Percentiles rank a stretch among this genome's conserved stretches.
Conservation (phyloP, 2,888 invertebrate species). For the Sisyra nigra region DNA sequence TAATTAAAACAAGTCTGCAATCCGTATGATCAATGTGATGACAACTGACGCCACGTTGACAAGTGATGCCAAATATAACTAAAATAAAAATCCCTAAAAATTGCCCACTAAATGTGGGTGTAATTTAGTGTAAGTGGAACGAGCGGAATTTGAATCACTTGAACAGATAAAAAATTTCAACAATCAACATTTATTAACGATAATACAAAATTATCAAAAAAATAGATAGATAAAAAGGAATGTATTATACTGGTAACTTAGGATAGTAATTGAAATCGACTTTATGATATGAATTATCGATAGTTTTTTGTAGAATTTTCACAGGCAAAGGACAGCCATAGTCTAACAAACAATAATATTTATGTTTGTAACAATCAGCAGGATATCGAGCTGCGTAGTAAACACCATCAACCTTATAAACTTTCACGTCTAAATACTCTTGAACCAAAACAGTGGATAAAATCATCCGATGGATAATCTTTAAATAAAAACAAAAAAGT, state of each 20-base stretch:
- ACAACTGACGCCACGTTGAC: constrained; percentile 9
- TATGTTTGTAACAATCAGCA: constrained; percentile 30
- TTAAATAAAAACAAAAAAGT: constrained; percentile 11
- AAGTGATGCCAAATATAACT: constrained; percentile 3
- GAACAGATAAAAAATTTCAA: no score
- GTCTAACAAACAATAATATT: constrained; percentile 37
- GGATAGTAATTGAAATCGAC: background rate
- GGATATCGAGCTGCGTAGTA: constrained; percentile 27
- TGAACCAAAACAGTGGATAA: constrained; percentile 24
- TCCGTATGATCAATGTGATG: constrained; percentile 2
- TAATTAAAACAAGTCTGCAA: background rate
- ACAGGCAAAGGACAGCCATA: constrained; percentile 24
- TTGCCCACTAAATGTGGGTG: no score
- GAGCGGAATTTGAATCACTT: no score
- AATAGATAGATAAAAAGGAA: no score
- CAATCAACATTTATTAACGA: no score
- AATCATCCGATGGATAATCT: constrained; percentile 27
- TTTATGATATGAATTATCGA: constrained; percentile 12
- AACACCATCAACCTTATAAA: constrained; percentile 25
- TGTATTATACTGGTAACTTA: no score
- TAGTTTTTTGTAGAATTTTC: constrained; percentile 20
- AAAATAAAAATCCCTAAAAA: background rate
- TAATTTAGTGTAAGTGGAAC: no score
- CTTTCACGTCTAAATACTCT: constrained; percentile 27
- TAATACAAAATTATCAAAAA: no score